Conservation (phyloP, 2,797 vertebrate genomes). For the Balearica regulorum region DNA sequence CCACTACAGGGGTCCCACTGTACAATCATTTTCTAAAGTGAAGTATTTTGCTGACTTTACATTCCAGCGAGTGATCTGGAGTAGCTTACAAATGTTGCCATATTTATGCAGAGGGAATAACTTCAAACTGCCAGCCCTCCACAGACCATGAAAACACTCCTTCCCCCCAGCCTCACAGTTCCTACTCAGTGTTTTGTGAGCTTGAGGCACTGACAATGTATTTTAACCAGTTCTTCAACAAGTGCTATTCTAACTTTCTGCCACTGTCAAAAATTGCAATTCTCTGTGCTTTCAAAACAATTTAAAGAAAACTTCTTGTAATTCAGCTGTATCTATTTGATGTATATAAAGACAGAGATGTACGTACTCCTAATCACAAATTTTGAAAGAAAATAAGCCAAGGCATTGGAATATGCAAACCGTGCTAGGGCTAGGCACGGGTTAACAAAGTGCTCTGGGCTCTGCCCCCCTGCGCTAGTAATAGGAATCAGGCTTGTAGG, state of each 20-base stretch:
- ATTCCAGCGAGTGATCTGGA: conserved; percentile 50
- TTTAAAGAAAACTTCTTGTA: background rate
- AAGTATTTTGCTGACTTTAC: conserved; percentile 54
- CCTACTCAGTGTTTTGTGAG: conserved; percentile 4
- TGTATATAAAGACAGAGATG: background rate
- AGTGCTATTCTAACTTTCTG: background rate
- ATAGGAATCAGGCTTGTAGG: conserved; percentile 49
- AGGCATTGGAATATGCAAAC: background rate
- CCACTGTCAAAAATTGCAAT: background rate
- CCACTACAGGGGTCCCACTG: conserved; percentile 7
- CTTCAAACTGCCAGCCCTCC: conserved; percentile 25
- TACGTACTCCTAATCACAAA: background rate
- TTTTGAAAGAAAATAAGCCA: background rate
- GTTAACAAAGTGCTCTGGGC: conserved; percentile 24
- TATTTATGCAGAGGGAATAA: conserved; percentile 33
- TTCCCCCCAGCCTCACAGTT: background rate
- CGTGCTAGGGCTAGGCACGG: background rate
- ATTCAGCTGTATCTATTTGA: background rate
- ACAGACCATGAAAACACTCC: conserved; percentile 20
- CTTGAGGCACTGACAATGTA: background rate
- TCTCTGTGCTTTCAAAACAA: background rate
- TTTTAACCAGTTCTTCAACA: conserved; percentile 49
- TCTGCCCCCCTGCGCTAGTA: conserved; percentile 5
- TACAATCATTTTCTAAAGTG: conserved; percentile 15
- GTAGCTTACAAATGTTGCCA: conserved; percentile 42